Percentiles rank a stretch among this genome's conserved stretches.
These are phyloP conservation scores for Caenorhabditis afra DNA, from an alignment of 2,888 invertebrate species.

Conservation along the genomic window DNA sequence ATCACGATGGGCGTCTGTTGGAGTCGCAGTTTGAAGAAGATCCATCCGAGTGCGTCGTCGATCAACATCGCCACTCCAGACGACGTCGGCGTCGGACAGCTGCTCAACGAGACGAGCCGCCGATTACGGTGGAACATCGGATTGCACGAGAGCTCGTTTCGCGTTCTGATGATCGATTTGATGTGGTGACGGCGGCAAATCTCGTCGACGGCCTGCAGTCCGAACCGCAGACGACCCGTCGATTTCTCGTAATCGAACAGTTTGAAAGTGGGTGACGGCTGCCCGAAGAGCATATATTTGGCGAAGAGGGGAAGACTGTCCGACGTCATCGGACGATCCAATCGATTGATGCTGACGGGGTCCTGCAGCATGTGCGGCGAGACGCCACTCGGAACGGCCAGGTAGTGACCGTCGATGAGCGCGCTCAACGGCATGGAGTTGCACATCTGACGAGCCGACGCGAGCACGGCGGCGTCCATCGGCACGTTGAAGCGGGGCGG, in stretches of 20 bases:
- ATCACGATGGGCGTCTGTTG: neutral
- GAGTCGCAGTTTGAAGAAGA: slow-evolving; percentile 19
- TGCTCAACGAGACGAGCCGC: slow-evolving; percentile 28
- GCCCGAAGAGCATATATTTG: slow-evolving; percentile 25
- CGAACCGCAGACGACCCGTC: neutral
- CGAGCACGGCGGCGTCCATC: slow-evolving; percentile 13
- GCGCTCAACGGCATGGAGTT: slow-evolving; percentile 20
- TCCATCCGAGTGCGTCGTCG: slow-evolving; percentile 16
- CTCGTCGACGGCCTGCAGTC: slow-evolving; percentile 24
- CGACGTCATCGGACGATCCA: slow-evolving; percentile 17
- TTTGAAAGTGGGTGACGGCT: slow-evolving; percentile 11
- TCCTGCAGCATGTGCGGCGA: slow-evolving; percentile 18
- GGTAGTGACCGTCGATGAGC: neutral
- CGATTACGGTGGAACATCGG: slow-evolving; percentile 21
- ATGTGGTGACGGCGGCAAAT: slow-evolving; percentile 2
- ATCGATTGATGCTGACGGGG: neutral
- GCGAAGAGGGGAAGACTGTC: slow-evolving; percentile 5
- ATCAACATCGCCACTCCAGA: slow-evolving; percentile 27
- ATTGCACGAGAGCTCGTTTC: slow-evolving; percentile 26
- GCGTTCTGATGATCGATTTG: slow-evolving; percentile 20
- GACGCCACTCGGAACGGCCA: slow-evolving; percentile 34
- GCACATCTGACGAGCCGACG: slow-evolving; percentile 44
- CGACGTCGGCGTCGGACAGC: slow-evolving; percentile 11
- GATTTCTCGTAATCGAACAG: slow-evolving; percentile 15
- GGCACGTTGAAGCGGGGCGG: slow-evolving; percentile 12